Evolutionary conservation across 2,888 invertebrate species (phyloP).

Genomic region (Glyphotaelius pellucidus): DNA sequence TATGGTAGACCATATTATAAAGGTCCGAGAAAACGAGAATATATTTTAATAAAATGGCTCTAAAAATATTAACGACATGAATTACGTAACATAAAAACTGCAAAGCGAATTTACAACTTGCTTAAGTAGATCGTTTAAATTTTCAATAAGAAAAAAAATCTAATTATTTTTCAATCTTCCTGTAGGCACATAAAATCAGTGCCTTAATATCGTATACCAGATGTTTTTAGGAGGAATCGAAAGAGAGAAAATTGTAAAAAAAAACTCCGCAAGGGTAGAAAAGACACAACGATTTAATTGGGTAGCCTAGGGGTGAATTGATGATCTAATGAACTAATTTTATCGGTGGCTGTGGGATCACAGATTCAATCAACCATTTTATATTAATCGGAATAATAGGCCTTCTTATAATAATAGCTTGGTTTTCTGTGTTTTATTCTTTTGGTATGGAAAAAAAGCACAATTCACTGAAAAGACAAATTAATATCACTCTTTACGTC

Average conservation of each 20-base stretch:
- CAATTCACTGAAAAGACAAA: not conserved
- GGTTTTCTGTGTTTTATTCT: not conserved
- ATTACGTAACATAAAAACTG: not conserved
- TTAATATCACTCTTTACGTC: too few relatives aligned
- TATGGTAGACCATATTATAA: not conserved
- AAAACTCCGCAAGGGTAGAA: not conserved
- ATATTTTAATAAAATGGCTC: not conserved
- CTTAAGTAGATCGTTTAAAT: not conserved
- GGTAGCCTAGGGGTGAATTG: conserved; percentile 13
- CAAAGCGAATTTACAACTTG: not conserved
- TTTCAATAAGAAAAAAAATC: not conserved
- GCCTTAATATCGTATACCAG: not conserved
- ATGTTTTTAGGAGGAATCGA: not conserved
- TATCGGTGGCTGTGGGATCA: not conserved
- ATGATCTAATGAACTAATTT: conserved; percentile 25
- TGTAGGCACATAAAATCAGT: not conserved
- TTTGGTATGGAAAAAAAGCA: not conserved
- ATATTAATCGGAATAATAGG: not conserved
- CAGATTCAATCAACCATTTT: conserved; percentile 17
- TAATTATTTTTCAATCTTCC: conserved; percentile 1
- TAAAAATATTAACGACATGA: not conserved
- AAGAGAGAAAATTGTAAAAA: conserved; percentile 11
- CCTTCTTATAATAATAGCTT: not conserved
- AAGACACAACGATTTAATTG: conserved; percentile 29
- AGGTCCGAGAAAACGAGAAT: not conserved